Percentiles rank a stretch among this genome's conserved stretches.
Evolutionary conservation across 2,888 invertebrate genomes (phyloP).

Genomic region (Diloba caeruleocephala): DNA sequence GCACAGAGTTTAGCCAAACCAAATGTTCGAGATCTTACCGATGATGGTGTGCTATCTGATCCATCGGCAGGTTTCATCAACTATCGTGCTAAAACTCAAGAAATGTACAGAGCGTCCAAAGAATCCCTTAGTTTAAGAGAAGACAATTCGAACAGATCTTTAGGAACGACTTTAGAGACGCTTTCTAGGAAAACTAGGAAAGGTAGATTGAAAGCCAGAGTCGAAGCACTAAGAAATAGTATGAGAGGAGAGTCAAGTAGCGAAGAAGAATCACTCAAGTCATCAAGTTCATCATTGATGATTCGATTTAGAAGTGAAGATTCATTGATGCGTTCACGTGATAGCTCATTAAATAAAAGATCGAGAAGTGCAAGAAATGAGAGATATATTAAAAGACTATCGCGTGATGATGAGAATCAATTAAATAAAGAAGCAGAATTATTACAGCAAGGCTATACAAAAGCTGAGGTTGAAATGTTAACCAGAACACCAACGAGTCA

Average conservation of each 20-base stretch:
- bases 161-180: constrained; percentile 85
- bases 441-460: constrained; percentile 85
- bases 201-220: constrained; percentile 91
- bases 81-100: constrained; percentile 78
- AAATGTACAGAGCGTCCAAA: constrained; percentile 75
- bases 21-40: constrained; percentile 74
- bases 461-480: constrained; percentile 87
- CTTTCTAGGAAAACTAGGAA: constrained; percentile 87
- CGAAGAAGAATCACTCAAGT: constrained; percentile 92
- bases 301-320: constrained; percentile 92
- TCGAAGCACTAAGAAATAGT: constrained; percentile 91
- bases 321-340: constrained; percentile 90
- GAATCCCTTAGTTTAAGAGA: constrained; percentile 80
- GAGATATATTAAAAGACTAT: constrained; percentile 93
- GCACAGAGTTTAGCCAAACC: constrained; percentile 85
- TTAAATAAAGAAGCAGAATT: constrained; percentile 88
- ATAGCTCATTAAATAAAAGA: constrained; percentile 89
- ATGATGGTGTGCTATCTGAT: constrained; percentile 89
- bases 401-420: constrained; percentile 91
- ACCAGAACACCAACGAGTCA: constrained; percentile 87
- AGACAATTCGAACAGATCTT: constrained; percentile 75
- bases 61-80: constrained; percentile 87
- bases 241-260: constrained; percentile 91
- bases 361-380: constrained; percentile 94
- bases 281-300: constrained; percentile 90